phyloP scores from a whole-genome alignment of 2,797 vertebrate species.

The Anomalospiza imberbis region DNA sequence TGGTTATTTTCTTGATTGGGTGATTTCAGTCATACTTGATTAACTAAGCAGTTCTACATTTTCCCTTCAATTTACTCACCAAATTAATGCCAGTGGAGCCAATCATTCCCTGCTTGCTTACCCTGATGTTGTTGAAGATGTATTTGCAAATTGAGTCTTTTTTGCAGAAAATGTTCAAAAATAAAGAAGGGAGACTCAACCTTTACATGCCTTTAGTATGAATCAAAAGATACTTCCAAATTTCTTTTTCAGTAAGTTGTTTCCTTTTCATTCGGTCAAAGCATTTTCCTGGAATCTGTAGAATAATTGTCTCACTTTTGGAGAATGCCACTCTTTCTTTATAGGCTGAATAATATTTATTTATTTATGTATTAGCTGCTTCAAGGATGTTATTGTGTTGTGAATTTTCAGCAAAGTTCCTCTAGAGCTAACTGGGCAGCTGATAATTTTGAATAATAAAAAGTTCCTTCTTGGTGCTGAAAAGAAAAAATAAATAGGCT shows the following conservation, averaged over 20 bases:
- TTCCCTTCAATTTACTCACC: not conserved
- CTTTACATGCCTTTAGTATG: not conserved
- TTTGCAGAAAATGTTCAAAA: not conserved
- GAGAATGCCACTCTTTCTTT: not conserved
- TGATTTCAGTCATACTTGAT: conserved; percentile 29
- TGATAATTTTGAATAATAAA: not conserved
- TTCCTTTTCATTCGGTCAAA: not conserved
- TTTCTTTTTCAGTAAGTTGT: not conserved
- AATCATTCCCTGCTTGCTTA: not conserved
- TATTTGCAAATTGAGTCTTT: not conserved
- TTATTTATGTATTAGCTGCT: not conserved
- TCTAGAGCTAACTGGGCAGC: not conserved
- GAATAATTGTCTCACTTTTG: not conserved
- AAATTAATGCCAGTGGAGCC: not conserved
- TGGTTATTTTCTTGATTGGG: conserved; percentile 4
- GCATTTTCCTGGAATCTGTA: not conserved
- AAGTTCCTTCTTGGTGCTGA: not conserved
- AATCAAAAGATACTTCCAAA: not conserved
- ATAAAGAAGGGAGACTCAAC: not conserved
- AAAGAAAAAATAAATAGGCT: not conserved
- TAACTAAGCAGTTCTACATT: not conserved
- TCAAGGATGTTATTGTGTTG: not conserved
- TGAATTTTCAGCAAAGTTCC: not conserved
- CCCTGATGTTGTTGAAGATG: not conserved
- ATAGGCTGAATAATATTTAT: not conserved